Evolutionary conservation across 2,113 vertebrate species (phyloP), one percentile per base, ranked within the genome.

Genomic region (Bubo blakistoni): DNA sequence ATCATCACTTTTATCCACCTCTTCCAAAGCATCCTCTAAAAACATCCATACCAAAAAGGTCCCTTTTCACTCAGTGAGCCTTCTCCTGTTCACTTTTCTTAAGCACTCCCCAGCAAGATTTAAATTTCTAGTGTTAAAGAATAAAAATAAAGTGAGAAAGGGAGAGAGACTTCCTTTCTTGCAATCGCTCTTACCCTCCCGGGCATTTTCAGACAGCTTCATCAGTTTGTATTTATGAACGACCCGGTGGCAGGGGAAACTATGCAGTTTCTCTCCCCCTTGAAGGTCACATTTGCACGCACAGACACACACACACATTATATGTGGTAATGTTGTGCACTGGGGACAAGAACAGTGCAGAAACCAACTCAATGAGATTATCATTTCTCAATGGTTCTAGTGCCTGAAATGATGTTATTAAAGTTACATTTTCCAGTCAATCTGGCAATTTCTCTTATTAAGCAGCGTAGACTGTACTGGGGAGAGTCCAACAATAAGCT

Each of bases 371-470:
- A n/a, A 19, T n/a, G 6, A 92, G 55, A 88, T 95, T 77, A 95
- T 90, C 91, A 83, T 93, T 90, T 90, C 81, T 94, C 79, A 54
- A 29, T 19, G 16, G 42, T 80, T 90, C 66, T 40, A 80, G 19
- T 70, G 79, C 22, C 59, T 93, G 85, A 96, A 96, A 94, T 90
- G 11, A 70, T 80, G 78, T 77, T 87, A 96, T 92, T 94, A 91
- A 95, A 94, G 81, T 77, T 90, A 94, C 18, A 86, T 97, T 97
- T 97, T 96, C 94, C 91, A 95, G 93, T 83, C 90, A 94, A 93
- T 95, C 92, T 95, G 71, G 63, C 89, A 95, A 95, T 89, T 95
- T 89, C 78, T 87, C 25, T 80, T 86, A 92, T 90, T 94, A 81
- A 90, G 82, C 54, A 88, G 47, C 1, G 0, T 46, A 67, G 79